Conservation (phyloP, 2,797 vertebrate genomes). For the Myiotriccus ornatus region DNA sequence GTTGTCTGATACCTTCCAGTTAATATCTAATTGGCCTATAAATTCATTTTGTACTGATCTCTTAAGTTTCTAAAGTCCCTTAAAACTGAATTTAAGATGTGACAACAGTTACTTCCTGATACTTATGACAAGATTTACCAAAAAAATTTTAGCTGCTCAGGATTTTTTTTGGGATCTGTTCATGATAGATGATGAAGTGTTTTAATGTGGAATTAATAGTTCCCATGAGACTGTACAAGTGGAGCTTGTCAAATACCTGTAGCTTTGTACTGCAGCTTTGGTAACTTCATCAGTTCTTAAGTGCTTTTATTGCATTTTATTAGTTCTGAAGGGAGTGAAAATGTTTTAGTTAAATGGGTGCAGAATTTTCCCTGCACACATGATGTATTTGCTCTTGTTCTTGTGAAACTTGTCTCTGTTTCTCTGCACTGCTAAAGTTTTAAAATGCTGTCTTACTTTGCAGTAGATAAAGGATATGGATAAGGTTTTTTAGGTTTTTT, state of each 20-base stretch:
- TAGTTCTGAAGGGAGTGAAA: background rate
- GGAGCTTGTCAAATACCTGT: fast-evolving
- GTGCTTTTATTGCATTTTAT: background rate
- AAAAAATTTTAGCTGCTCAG: background rate
- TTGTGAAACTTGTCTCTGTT: background rate
- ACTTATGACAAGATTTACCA: background rate
- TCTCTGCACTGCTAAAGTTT: background rate
- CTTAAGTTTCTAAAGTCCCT: background rate
- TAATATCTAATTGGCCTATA: background rate
- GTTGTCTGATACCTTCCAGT: background rate
- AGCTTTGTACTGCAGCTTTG: background rate
- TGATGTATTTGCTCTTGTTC: background rate
- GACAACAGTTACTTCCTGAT: background rate
- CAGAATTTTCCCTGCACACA: background rate
- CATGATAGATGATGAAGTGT: background rate
- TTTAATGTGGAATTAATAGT: background rate
- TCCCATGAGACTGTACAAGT: background rate
- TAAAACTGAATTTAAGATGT: background rate
- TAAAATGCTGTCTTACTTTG: background rate
- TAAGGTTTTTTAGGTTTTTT: background rate
- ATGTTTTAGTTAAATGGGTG: background rate
- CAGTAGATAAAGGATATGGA: background rate
- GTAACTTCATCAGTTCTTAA: background rate
- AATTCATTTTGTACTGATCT: background rate
- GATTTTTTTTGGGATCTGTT: background rate